These are phyloP conservation scores for Sycophaga agraensis DNA, from an alignment of 1,140 invertebrate species.

Conservation along the genomic window DNA sequence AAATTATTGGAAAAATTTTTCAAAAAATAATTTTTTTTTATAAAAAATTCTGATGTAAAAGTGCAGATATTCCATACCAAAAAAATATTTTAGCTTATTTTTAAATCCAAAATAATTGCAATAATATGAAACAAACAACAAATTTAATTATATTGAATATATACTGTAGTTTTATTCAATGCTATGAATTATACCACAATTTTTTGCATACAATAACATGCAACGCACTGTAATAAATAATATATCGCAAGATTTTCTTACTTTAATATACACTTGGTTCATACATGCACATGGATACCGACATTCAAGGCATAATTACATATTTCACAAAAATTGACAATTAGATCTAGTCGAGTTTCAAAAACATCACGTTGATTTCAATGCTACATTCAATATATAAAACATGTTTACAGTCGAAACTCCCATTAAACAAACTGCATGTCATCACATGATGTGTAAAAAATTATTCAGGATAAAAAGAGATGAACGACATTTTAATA, in stretches of 20 bases:
- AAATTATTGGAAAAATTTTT: too few species aligned
- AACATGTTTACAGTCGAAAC: too few species aligned
- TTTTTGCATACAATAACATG: slow-evolving; percentile 12
- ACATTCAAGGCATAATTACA: slow-evolving; percentile 14
- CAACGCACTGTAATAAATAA: slow-evolving; percentile 23
- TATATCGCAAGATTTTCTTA: slow-evolving; percentile 2
- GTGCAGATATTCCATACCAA: too few species aligned
- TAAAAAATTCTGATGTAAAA: too few species aligned
- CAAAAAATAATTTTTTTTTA: too few species aligned
- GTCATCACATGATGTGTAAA: too few species aligned
- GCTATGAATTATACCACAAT: slow-evolving; percentile 23
- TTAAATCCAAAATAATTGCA: too few species aligned
- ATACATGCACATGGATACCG: slow-evolving; percentile 10
- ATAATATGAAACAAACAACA: neutral
- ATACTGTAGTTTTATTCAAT: slow-evolving; percentile 13
- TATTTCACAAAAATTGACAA: slow-evolving; percentile 17
- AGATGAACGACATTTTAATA: too few species aligned
- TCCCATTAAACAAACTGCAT: too few species aligned
- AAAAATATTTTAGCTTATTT: too few species aligned
- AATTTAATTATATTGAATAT: slow-evolving; percentile 5
- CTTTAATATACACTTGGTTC: neutral
- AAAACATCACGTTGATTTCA: neutral
- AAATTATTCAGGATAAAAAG: too few species aligned
- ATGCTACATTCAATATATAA: neutral
- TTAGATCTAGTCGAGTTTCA: slow-evolving; percentile 5